Percentiles rank a stretch among this genome's conserved stretches.
These are phyloP conservation scores for Artemia sinica DNA, from an alignment of 2,888 invertebrate species.

Conservation along the genomic window DNA sequence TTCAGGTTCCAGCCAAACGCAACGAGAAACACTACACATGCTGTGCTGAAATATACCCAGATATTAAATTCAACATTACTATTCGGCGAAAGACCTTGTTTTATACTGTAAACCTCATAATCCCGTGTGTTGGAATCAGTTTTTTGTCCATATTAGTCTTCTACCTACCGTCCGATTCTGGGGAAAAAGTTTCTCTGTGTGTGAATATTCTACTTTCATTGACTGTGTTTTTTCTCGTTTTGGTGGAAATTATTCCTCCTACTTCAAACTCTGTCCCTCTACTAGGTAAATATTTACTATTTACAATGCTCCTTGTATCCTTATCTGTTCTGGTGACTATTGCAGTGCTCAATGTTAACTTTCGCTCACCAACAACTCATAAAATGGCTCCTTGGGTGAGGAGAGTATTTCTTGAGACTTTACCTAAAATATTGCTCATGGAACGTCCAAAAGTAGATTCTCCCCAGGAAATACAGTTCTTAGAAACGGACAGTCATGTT, in stretches of 20 bases:
- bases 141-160: conserved; percentile 92
- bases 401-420: conserved; percentile 49
- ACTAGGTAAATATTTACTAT: conserved; percentile 74
- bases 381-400: conserved; percentile 81
- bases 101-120: conserved; percentile 91
- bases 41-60: conserved; percentile 77
- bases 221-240: conserved; percentile 79
- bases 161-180: conserved; percentile 91
- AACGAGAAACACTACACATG: conserved; percentile 89
- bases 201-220: conserved; percentile 80
- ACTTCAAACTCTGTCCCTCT: conserved; percentile 80
- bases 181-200: conserved; percentile 76
- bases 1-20: conserved; percentile 61
- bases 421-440: conserved; percentile 71
- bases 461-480: conserved; percentile 26
- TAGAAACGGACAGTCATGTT: conserved; percentile 24
- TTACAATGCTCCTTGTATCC: conserved; percentile 86
- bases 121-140: conserved; percentile 90
- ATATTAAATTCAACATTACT: conserved; percentile 94
- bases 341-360: conserved; percentile 77
- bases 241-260: conserved; percentile 86
- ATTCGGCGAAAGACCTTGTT: conserved; percentile 84
- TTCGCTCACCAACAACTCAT: conserved; percentile 78
- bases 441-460: conserved; percentile 59
- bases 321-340: conserved; percentile 82